Conservation (phyloP, 2,888 invertebrate genomes). For the Meliscaeva auricollis region DNA sequence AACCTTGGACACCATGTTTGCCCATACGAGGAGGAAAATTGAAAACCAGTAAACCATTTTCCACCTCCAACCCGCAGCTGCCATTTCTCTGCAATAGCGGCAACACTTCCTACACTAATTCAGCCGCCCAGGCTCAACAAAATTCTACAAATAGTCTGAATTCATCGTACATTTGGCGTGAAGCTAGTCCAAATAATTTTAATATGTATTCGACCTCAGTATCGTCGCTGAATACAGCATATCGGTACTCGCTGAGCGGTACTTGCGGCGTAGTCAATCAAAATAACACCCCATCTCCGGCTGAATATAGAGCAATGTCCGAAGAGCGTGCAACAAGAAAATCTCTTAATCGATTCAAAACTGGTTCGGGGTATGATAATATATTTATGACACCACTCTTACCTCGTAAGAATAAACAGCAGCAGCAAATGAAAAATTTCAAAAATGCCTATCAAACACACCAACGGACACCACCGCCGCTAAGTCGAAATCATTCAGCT, state of each 20-base stretch:
- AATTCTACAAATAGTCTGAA: constrained; percentile 83
- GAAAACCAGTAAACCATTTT: constrained; percentile 84
- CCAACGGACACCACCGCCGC: constrained; percentile 74
- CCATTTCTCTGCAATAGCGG: constrained; percentile 81
- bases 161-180: constrained; percentile 84
- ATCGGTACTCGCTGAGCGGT: constrained; percentile 81
- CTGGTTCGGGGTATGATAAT: constrained; percentile 83
- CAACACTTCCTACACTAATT: constrained; percentile 74
- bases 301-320: constrained; percentile 82
- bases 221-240: constrained; percentile 82
- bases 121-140: constrained; percentile 78
- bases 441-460: constrained; percentile 77
- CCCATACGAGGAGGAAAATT: constrained; percentile 84
- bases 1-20: constrained; percentile 84
- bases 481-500: constrained; percentile 77
- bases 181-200: constrained; percentile 84
- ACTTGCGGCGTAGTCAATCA: constrained; percentile 67
- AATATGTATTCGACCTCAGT: constrained; percentile 84
- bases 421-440: constrained; percentile 69
- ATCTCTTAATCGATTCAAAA: constrained; percentile 82
- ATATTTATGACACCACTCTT: constrained; percentile 83
- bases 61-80: constrained; percentile 84
- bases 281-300: constrained; percentile 78
- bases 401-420: constrained; percentile 82
- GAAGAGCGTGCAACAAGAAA: constrained; percentile 83